phyloP scores from a whole-genome alignment of 2,888 invertebrate species.

The Zeuzera pyrina region DNA sequence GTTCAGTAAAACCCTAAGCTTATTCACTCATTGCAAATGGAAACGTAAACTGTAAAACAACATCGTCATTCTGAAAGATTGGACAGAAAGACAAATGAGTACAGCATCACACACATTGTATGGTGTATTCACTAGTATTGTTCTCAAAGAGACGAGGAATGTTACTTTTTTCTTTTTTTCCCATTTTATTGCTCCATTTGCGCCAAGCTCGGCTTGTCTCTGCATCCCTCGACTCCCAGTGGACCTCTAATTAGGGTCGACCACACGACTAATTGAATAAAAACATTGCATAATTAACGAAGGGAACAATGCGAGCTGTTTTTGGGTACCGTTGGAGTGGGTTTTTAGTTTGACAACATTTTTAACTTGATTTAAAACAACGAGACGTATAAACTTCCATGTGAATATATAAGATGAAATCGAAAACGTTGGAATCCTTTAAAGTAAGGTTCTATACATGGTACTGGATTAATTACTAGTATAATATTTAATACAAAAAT shows the following conservation, averaged over 20 bases:
- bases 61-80: constrained; percentile 59
- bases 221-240: constrained; percentile 34
- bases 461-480: no score
- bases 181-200: constrained; percentile 50
- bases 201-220: constrained; percentile 38
- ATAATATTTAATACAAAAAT: no score
- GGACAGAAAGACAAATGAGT: constrained; percentile 56
- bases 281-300: constrained; percentile 62
- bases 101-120: constrained; percentile 18
- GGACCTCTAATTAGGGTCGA: constrained; percentile 53
- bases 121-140: constrained; percentile 26
- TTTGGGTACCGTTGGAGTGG: constrained; percentile 5
- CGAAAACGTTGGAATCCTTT: no score
- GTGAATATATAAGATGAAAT: no score
- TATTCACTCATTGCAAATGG: constrained; percentile 37
- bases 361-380: no score
- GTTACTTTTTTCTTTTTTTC: constrained; percentile 28
- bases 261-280: constrained; percentile 62
- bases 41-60: constrained; percentile 46
- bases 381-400: no score
- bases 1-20: no score
- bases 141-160: constrained; percentile 39
- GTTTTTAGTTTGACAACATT: no score
- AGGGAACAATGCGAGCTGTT: constrained; percentile 22
- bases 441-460: no score